These are phyloP conservation scores for Pediacus dermestoides DNA, from an alignment of 2,888 invertebrate genomes.

Conservation along the genomic window DNA sequence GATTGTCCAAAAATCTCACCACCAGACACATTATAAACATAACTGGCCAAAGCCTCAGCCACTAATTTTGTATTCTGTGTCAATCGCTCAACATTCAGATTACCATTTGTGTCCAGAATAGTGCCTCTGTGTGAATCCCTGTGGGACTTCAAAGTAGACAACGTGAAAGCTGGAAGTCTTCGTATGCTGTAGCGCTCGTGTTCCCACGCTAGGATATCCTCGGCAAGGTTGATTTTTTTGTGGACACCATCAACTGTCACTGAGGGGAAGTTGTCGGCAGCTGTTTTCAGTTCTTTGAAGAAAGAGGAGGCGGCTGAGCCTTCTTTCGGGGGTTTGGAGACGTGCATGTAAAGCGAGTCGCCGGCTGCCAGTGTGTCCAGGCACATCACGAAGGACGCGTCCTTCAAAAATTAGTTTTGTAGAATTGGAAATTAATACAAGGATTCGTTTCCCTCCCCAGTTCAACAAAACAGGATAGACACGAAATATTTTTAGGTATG, in stretches of 20 bases:
- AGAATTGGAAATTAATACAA: no score
- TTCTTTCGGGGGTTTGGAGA: conserved; percentile 91
- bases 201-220: conserved; percentile 91
- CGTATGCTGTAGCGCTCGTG: conserved; percentile 95
- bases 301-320: conserved; percentile 71
- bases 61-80: conserved; percentile 67
- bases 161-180: conserved; percentile 84
- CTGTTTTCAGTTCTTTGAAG: conserved; percentile 61
- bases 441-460: neutral
- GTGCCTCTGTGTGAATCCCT: conserved; percentile 60
- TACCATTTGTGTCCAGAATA: conserved; percentile 61
- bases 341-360: conserved; percentile 77
- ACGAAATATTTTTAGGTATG: no score
- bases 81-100: conserved; percentile 57
- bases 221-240: conserved; percentile 95
- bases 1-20: conserved; percentile 69
- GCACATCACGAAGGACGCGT: conserved; percentile 86
- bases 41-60: conserved; percentile 80
- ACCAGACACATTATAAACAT: conserved; percentile 69
- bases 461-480: neutral
- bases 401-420: conserved; percentile 56
- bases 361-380: conserved; percentile 74
- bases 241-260: conserved; percentile 68
- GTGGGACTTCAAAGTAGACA: conserved; percentile 74
- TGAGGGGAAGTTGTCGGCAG: conserved; percentile 50